Evolutionary conservation across 2,888 invertebrate species (phyloP), one percentile per base, ranked within the genome.

Genomic region (Dione vanillae): DNA sequence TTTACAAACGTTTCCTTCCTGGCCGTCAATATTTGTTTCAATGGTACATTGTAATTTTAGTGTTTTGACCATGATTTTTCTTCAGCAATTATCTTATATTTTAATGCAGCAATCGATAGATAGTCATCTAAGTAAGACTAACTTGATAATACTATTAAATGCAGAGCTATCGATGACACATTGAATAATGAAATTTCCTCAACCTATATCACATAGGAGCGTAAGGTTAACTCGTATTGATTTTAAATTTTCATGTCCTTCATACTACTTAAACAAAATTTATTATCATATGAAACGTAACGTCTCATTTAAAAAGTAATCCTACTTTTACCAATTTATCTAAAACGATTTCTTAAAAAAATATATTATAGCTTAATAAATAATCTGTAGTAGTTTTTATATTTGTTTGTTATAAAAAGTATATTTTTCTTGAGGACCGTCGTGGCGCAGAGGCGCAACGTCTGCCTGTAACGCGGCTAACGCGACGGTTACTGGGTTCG

Each of bases 1-100:
- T 54, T 71, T 65, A 45, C 56, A 58, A 45, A 58, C 71, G 70
- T 67, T 72, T 72, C 72, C 72, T 72, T 69, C 72, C 72, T 72
- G 49, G 51, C 54, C 61, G 47, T 45, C 49, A 40, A 65, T 51
- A 65, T 35, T 51, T 47, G 61, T 66, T 56, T 56, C 54, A 56
- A 56, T 56, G 37, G 54, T 16, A 56, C 61, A 51, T 72, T 56
- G 49, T 68, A 43, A 66, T 62, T 65, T 61, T 72, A 16, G 19
- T 61, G 49, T 59, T 65, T 58, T 45, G 65, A 45, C 65, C 61
- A 56, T 69, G 69, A 56, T 62, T 59, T 59, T 37, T 20, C 45
- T 45, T 61, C 27, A 27, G 14, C 35, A 49, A 37, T 19, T 37
- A 49, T 47, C 37, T 64, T 35, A 64, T 64, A 11, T 10, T 16